Percentiles rank a stretch among this genome's conserved stretches.
Evolutionary conservation across 2,797 vertebrate species (phyloP).

Genomic region (Diplodus puntazzo): DNA sequence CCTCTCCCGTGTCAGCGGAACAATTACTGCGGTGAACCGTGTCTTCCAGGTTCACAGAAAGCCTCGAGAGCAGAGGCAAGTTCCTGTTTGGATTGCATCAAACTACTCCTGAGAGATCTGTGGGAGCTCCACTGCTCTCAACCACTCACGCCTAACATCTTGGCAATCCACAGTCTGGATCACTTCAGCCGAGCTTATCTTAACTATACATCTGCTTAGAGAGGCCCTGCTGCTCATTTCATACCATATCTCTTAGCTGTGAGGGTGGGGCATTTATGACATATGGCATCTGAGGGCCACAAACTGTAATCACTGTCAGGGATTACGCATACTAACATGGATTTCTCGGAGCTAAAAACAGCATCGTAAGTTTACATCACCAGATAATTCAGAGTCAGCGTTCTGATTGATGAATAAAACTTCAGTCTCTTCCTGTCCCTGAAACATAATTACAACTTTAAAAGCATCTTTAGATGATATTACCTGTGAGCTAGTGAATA

Average conservation of each 20-base stretch:
- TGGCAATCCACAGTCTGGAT: constrained; percentile 37
- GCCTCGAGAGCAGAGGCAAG: neutral
- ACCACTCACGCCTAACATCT: constrained; percentile 28
- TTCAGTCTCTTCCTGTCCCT: neutral
- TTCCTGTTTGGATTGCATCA: constrained; percentile 13
- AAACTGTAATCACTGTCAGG: constrained; percentile 27
- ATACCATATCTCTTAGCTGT: constrained; percentile 13
- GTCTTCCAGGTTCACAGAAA: constrained; percentile 6
- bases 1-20: neutral
- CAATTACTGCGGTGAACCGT: neutral
- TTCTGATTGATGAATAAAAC: neutral
- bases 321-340: constrained; percentile 41
- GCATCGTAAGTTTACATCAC: constrained; percentile 4
- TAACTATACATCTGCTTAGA: constrained; percentile 45
- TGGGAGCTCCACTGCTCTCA: constrained; percentile 30
- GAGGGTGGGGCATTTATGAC: constrained; percentile 48
- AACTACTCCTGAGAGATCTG: constrained; percentile 28
- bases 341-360: constrained; percentile 26
- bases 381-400: neutral
- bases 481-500: constrained; percentile 96
- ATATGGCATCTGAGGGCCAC: constrained; percentile 45
- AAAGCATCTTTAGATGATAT: constrained; percentile 33
- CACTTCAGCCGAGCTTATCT: constrained; percentile 51
- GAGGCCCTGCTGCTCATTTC: constrained; percentile 51
- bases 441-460: neutral